Conservation (phyloP, 2,797 vertebrate genomes). For the Lerista edwardsae region DNA sequence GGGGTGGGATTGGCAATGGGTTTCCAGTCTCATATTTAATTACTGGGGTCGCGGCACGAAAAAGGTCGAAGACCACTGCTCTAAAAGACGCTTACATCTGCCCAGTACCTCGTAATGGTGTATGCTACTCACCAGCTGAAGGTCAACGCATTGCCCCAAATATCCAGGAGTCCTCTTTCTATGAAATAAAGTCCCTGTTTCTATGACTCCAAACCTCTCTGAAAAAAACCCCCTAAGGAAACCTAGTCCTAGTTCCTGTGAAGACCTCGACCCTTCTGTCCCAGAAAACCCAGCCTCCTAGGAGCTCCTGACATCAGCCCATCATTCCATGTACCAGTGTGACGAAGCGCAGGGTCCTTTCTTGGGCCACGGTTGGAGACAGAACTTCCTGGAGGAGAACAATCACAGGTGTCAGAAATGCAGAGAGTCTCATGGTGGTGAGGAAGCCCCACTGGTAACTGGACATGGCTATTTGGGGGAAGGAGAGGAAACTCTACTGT, state of each 20-base stretch:
- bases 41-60: no score
- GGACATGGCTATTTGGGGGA: background rate
- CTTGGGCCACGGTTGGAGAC: background rate
- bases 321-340: constrained; percentile 6
- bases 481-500: background rate
- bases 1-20: no score
- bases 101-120: no score
- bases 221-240: background rate
- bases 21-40: no score
- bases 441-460: background rate
- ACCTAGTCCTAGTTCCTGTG: no score
- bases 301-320: background rate
- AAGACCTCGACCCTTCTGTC: no score
- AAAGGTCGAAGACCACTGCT: no score
- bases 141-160: background rate
- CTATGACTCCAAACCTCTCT: background rate
- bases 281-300: background rate
- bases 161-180: background rate
- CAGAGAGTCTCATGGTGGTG: constrained; percentile 9
- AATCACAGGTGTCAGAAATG: background rate
- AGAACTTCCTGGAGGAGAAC: constrained; percentile 1
- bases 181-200: background rate
- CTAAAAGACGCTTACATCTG: no score
- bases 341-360: constrained; percentile 24
- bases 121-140: background rate